These are phyloP conservation scores for Parnassius mnemosyne DNA, from an alignment of 2,888 invertebrate genomes.

Conservation along the genomic window DNA sequence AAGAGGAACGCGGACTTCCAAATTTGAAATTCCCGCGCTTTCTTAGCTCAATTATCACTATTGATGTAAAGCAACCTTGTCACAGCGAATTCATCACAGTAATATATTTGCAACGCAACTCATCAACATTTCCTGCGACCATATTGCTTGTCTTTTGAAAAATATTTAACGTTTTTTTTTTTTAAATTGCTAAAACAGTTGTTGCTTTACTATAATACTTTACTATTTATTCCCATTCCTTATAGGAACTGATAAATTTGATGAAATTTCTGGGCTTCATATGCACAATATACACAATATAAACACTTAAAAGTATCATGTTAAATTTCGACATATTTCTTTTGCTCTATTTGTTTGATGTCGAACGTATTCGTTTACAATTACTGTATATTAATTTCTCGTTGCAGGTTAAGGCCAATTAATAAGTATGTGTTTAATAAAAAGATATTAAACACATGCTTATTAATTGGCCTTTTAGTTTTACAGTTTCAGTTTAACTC, in stretches of 20 bases:
- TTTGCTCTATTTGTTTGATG: not conserved
- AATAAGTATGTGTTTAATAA: too few relatives aligned
- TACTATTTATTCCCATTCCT: not conserved
- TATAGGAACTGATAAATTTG: not conserved
- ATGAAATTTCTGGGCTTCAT: not conserved
- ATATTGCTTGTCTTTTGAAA: not conserved
- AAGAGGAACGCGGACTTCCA: constrained; percentile 24
- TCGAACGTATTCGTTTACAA: too few relatives aligned
- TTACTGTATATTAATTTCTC: too few relatives aligned
- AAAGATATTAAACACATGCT: too few relatives aligned
- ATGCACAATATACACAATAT: not conserved
- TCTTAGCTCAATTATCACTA: constrained; percentile 3
- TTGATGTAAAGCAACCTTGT: not conserved
- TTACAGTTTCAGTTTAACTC: too few relatives aligned
- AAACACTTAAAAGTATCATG: constrained; percentile 1
- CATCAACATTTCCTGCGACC: not conserved
- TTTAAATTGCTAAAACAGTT: not conserved
- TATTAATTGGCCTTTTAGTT: too few relatives aligned
- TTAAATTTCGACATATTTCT: constrained; percentile 1
- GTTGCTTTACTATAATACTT: not conserved
- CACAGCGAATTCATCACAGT: not conserved
- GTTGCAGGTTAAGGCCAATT: too few relatives aligned
- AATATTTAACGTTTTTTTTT: not conserved
- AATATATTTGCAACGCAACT: not conserved
- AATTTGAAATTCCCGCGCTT: constrained; percentile 24